A percentile compares a stretch with the other conserved stretches of the same genome.
Conservation (phyloP, 2,797 vertebrate genomes). For the Argentina silus region DNA sequence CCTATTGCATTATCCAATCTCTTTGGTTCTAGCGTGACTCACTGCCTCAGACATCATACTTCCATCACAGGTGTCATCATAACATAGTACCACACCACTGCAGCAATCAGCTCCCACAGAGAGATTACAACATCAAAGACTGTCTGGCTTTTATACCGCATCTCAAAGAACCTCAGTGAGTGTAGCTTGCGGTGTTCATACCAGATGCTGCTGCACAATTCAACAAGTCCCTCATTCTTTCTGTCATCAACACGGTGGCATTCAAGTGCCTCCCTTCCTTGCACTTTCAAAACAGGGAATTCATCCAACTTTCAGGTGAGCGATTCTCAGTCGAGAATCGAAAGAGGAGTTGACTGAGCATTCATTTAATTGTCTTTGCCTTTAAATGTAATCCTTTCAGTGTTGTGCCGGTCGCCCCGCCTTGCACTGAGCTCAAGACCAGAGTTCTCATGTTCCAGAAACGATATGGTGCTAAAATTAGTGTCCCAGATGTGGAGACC, state of each 20-base stretch:
- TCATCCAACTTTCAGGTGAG: no score
- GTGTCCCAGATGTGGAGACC: constrained; percentile 16
- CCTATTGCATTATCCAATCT: neutral
- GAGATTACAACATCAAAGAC: neutral
- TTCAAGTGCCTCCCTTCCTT: neutral
- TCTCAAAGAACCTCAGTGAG: no score
- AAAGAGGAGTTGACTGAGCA: no score
- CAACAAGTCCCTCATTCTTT: no score
- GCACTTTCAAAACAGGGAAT: no score
- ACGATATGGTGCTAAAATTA: constrained; percentile 13
- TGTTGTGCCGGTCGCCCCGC: neutral
- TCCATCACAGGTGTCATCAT: neutral
- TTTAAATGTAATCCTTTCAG: no score
- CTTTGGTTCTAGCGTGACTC: neutral
- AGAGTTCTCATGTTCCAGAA: neutral
- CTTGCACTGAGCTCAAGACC: neutral
- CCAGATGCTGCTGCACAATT: no score
- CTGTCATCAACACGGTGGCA: neutral
- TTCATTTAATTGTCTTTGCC: no score
- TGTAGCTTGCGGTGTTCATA: no score
- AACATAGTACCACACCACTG: neutral
- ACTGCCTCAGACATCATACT: neutral
- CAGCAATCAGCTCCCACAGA: neutral
- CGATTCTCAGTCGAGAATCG: no score
- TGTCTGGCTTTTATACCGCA: neutral